Evolutionary conservation across 2,797 vertebrate species (phyloP), one percentile per base, ranked within the genome.

Genomic region (Silurus aristotelis): DNA sequence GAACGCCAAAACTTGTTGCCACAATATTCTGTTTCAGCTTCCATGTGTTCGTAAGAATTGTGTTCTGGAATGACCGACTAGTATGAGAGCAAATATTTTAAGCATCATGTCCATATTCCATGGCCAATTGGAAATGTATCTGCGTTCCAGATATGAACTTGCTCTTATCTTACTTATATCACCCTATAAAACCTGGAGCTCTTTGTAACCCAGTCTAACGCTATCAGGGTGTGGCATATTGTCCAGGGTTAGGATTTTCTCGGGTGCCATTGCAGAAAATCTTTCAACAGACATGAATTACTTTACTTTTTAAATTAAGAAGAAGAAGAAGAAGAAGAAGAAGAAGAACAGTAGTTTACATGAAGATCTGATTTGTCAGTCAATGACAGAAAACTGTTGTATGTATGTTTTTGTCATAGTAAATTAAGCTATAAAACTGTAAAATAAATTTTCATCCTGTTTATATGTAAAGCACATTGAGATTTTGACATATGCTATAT

Each of bases 1-100:
- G 88, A 71, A 89, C 89, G 93, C 94, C 95, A 95, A 92, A 89
- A 89, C 88, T 88, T 88, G 85, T 90, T 92, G 93, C 91, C 90
- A 92, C 84, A 85, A 48, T 90, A 91, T 92, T 93, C 90, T 85
- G 73, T 85, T 86, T 89, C 85, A 85, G 83, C 68, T 83, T 83
- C 85, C 70, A 86, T 85, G 80, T 85, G 88, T 84, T 87, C 87
- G 52, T 70, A 85, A 83, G 84, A 85, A 82, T 55, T n/a, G 48
- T 48, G 60, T 58, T 80, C 76, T 83, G 84, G 73, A 87, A 84
- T 89, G 88, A 84, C 87, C 80, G 27, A 84, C 84, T 80, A 87
- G 82, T 64, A 87, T 64, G 80, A 87, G 70, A 83, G 80, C 83
- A 89, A 87, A 87, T 84, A 87, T 84, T 82, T 87, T 89, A 83